phyloP scores from a whole-genome alignment of 1,140 invertebrate species.

The Neoseiulus cucumeris region DNA sequence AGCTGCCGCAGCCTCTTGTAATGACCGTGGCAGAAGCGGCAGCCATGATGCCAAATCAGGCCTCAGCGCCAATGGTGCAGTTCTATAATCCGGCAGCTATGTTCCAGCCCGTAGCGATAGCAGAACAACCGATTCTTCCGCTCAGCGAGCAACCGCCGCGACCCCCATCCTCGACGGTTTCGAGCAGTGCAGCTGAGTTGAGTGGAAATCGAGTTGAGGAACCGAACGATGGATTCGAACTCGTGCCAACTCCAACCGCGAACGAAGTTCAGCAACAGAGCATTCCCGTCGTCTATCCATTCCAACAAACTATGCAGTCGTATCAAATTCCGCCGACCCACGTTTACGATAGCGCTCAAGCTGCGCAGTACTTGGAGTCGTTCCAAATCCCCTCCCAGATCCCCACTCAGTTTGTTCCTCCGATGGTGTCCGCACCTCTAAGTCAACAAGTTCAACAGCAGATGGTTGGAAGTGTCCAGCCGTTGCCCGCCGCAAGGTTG shows the following conservation, averaged over 20 bases:
- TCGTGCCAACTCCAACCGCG: background rate
- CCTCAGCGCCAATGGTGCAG: background rate
- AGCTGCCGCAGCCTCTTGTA: background rate
- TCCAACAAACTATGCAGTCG: background rate
- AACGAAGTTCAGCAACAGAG: background rate
- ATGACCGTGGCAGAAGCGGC: background rate
- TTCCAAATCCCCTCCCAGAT: background rate
- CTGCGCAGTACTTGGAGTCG: background rate
- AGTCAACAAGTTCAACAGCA: too few relatives aligned
- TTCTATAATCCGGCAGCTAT: conserved; percentile 1
- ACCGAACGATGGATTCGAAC: conserved; percentile 5
- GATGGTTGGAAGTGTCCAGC: too few relatives aligned
- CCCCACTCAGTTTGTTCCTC: background rate
- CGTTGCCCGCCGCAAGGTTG: too few relatives aligned
- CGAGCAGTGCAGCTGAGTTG: conserved; percentile 10
- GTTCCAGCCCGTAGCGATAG: background rate
- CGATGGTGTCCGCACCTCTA: background rate
- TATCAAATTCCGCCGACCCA: background rate
- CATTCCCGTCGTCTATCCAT: conserved; percentile 1
- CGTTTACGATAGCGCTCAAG: background rate
- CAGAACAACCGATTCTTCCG: background rate
- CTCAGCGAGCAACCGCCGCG: conserved; percentile 2
- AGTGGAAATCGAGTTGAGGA: background rate
- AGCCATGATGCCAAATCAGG: background rate
- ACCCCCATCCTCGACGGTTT: conserved; percentile 3